phyloP scores from a whole-genome alignment of 2,888 invertebrate species.

The Tipula vernalis region DNA sequence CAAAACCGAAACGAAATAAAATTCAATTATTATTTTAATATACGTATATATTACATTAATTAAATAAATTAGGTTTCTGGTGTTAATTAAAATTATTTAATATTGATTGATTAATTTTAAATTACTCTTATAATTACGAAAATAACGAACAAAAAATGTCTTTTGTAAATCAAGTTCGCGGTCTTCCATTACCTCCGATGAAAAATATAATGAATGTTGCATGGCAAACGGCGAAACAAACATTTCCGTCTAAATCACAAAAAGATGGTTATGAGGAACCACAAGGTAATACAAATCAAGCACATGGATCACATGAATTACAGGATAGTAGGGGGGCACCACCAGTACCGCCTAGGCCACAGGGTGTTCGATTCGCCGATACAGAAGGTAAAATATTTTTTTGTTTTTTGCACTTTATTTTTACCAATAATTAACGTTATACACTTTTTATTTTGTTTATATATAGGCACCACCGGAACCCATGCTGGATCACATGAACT shows the following conservation, averaged over 20 bases:
- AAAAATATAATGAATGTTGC: conserved; percentile 69
- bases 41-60: not conserved
- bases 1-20: not conserved
- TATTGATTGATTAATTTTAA: not conserved
- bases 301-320: not conserved
- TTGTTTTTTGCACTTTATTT: too few species aligned
- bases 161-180: conserved; percentile 39
- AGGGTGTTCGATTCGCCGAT: conserved; percentile 43
- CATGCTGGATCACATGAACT: conserved; percentile 28
- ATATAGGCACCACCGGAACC: not conserved
- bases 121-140: not conserved
- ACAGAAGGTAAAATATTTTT: conserved; percentile 16
- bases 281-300: conserved; percentile 18
- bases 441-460: not conserved
- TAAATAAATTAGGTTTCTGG: not conserved
- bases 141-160: conserved; percentile 33
- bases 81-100: not conserved
- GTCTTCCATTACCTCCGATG: conserved; percentile 64
- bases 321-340: conserved; percentile 23
- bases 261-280: conserved; percentile 37
- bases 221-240: conserved; percentile 67
- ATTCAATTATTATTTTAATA: not conserved
- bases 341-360: conserved; percentile 30
- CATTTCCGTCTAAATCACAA: conserved; percentile 54
- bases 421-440: not conserved